Conservation (phyloP, 2,888 invertebrate species). For the Patella depressa region DNA sequence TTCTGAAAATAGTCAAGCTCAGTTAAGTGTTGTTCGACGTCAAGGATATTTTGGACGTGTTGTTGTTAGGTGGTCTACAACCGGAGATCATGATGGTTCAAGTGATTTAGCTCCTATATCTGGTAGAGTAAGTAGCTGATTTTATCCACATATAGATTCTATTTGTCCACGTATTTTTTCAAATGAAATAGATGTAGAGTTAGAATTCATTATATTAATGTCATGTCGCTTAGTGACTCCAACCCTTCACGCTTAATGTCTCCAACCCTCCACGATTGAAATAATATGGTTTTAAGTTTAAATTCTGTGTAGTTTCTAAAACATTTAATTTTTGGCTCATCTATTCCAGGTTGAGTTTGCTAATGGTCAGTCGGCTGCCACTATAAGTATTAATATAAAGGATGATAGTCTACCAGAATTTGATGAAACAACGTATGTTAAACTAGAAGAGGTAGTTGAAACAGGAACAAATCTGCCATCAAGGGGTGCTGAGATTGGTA, state of each 20-base stretch:
- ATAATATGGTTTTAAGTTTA: not conserved
- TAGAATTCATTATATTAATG: not conserved
- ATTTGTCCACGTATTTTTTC: not conserved
- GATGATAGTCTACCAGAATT: conserved; percentile 64
- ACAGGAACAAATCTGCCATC: conserved; percentile 52
- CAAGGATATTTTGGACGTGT: conserved; percentile 62
- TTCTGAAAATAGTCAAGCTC: conserved; percentile 60
- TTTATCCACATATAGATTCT: too few relatives aligned
- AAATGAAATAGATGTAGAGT: not conserved
- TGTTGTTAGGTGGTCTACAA: conserved; percentile 59
- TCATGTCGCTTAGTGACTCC: not conserved
- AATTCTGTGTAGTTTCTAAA: not conserved
- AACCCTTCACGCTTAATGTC: not conserved
- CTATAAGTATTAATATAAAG: conserved; percentile 60
- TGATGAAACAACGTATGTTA: conserved; percentile 63
- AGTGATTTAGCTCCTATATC: conserved; percentile 62
- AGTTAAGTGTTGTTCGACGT: conserved; percentile 56
- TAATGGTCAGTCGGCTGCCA: conserved; percentile 56
- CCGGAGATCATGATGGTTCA: conserved; percentile 62
- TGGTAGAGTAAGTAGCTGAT: conserved; percentile 56
- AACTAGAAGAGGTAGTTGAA: conserved; percentile 54
- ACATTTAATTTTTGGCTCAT: not conserved
- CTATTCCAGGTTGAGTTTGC: conserved; percentile 63
- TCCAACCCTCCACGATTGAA: not conserved
- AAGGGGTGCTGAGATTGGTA: conserved; percentile 63